Evolutionary conservation across 2,113 vertebrate species (phyloP).

Genomic region (Myrmecophaga tridactyla): DNA sequence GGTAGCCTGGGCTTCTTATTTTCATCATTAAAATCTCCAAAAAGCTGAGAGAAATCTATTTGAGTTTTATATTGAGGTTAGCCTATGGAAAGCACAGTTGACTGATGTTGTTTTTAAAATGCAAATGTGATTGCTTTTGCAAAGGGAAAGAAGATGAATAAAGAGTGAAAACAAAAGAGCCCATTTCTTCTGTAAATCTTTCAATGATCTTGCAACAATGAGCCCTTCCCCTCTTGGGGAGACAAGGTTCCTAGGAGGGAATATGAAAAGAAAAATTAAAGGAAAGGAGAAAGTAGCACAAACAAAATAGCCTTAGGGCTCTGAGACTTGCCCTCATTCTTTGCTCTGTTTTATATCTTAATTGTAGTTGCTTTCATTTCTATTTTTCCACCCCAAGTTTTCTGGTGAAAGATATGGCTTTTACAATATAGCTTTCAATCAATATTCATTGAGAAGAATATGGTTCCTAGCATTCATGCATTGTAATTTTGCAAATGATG

Average conservation of each 20-base stretch:
- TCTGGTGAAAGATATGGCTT: conserved; percentile 46
- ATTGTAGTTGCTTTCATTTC: conserved; percentile 48
- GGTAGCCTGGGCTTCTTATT: background rate
- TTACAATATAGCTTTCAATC: background rate
- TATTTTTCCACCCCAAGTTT: conserved; percentile 30
- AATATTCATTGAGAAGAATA: conserved; percentile 6
- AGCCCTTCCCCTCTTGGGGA: conserved; percentile 23
- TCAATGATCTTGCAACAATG: conserved; percentile 1
- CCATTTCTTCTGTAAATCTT: conserved; percentile 48
- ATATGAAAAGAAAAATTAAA: conserved; percentile 15
- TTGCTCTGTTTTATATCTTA: conserved; percentile 47
- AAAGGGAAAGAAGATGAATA: conserved; percentile 46
- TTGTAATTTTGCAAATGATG: conserved; percentile 22
- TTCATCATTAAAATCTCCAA: background rate
- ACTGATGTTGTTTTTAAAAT: conserved; percentile 34
- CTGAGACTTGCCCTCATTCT: background rate
- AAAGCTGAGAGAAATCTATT: background rate
- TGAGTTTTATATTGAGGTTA: background rate
- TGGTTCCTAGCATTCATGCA: background rate
- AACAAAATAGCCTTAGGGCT: background rate
- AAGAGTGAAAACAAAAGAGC: conserved; percentile 29
- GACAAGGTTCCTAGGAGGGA: background rate
- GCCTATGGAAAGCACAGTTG: background rate
- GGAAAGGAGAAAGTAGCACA: background rate
- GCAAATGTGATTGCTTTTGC: conserved; percentile 44